Evolutionary conservation across 2,888 invertebrate genomes (phyloP).

Genomic region (Drosophila bunnanda): DNA sequence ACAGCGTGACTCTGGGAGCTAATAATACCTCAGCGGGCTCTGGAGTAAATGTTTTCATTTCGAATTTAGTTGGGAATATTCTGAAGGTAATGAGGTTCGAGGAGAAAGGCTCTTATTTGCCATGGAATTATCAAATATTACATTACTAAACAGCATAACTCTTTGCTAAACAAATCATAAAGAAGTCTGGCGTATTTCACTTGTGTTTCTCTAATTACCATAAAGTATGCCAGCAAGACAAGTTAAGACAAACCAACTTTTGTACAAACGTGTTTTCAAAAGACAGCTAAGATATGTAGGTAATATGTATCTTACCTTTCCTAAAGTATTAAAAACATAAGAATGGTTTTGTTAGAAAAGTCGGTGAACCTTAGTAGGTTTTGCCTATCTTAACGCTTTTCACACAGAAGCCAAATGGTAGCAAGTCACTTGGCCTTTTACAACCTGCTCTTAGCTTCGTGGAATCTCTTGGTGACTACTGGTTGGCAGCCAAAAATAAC

Average conservation of each 20-base stretch:
- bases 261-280: not conserved
- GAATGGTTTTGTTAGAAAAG: not conserved
- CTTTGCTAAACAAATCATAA: not conserved
- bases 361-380: slow-evolving; percentile 21
- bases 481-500: slow-evolving; percentile 14
- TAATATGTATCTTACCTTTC: not conserved
- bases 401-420: slow-evolving; percentile 3
- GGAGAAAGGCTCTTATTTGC: not conserved
- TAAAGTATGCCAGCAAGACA: slow-evolving; percentile 1
- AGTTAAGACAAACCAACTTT: not conserved
- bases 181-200: not conserved
- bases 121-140: not conserved
- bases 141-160: not conserved
- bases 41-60: slow-evolving; percentile 9
- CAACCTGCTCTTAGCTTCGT: slow-evolving; percentile 14
- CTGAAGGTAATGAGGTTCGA: not conserved
- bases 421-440: slow-evolving; percentile 23
- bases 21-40: slow-evolving; percentile 18
- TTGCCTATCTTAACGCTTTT: not conserved
- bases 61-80: slow-evolving; percentile 9
- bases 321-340: not conserved
- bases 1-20: slow-evolving; percentile 33
- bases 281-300: not conserved
- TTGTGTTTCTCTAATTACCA: slow-evolving; percentile 1
- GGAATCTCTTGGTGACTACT: slow-evolving; percentile 33